Conservation (phyloP, 2,888 invertebrate genomes). For the Camptogramma bilineatum region DNA sequence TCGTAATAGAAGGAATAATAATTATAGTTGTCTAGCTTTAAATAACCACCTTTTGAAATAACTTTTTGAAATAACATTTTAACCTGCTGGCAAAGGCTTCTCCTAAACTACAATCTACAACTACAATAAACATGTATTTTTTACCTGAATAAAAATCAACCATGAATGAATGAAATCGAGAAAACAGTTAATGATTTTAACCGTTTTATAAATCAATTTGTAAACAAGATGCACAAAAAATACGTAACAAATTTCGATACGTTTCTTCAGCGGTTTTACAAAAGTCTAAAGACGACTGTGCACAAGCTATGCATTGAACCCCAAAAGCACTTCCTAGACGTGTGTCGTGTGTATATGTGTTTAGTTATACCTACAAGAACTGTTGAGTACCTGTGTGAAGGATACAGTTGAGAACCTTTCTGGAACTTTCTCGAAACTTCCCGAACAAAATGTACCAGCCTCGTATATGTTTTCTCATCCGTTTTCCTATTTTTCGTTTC, state of each 20-base stretch:
- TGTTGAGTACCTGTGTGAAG: conserved; percentile 30
- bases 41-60: too few species aligned
- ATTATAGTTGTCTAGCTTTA: too few species aligned
- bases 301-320: conserved; percentile 54
- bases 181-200: too few species aligned
- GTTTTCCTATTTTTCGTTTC: neutral
- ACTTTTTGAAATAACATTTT: too few species aligned
- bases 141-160: too few species aligned
- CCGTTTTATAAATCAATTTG: too few species aligned
- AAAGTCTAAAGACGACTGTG: conserved; percentile 79
- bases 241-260: conserved; percentile 39
- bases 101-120: too few species aligned
- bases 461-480: neutral
- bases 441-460: neutral
- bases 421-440: neutral
- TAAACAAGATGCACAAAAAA: conserved; percentile 28
- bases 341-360: conserved; percentile 40
- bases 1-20: too few species aligned
- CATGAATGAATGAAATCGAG: too few species aligned
- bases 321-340: conserved; percentile 43
- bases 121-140: too few species aligned
- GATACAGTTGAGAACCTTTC: conserved; percentile 21
- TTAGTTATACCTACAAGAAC: conserved; percentile 27
- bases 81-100: too few species aligned
- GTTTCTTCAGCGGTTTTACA: conserved; percentile 50